These are phyloP conservation scores for Gibbula magus DNA, from an alignment of 2,888 invertebrate genomes.

Conservation along the genomic window DNA sequence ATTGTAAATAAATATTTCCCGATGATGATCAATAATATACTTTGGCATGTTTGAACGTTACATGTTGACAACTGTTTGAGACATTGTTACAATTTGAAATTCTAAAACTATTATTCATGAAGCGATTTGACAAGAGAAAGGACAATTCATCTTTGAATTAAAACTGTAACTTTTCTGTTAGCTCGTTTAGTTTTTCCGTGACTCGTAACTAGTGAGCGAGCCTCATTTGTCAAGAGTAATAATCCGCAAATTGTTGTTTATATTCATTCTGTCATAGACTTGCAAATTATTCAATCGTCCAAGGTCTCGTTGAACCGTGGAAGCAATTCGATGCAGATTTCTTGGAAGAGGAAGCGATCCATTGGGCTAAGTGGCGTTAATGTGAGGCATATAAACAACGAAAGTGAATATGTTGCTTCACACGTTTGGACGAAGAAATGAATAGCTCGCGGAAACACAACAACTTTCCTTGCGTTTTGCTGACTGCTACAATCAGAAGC, in stretches of 20 bases:
- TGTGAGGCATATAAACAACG: neutral
- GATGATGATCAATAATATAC: no score
- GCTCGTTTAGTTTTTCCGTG: no score
- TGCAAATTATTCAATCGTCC: slow-evolving; percentile 12
- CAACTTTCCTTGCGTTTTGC: slow-evolving; percentile 16
- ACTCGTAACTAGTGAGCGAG: no score
- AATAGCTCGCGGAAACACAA: slow-evolving; percentile 3
- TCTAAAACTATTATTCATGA: no score
- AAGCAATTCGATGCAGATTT: neutral
- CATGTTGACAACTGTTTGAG: no score
- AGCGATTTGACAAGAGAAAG: no score
- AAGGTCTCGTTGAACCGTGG: neutral
- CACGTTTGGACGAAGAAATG: neutral
- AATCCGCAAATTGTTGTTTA: neutral
- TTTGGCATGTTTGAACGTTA: no score
- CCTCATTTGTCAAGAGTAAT: neutral
- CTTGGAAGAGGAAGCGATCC: neutral
- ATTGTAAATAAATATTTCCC: no score
- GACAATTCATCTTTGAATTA: no score
- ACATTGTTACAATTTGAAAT: no score
- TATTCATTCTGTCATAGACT: neutral
- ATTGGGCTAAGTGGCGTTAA: neutral
- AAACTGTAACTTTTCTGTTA: no score
- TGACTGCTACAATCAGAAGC: neutral
- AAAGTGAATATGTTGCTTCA: slow-evolving; percentile 22